Conservation (phyloP, 2,113 vertebrate genomes). For the Rhea americana region DNA sequence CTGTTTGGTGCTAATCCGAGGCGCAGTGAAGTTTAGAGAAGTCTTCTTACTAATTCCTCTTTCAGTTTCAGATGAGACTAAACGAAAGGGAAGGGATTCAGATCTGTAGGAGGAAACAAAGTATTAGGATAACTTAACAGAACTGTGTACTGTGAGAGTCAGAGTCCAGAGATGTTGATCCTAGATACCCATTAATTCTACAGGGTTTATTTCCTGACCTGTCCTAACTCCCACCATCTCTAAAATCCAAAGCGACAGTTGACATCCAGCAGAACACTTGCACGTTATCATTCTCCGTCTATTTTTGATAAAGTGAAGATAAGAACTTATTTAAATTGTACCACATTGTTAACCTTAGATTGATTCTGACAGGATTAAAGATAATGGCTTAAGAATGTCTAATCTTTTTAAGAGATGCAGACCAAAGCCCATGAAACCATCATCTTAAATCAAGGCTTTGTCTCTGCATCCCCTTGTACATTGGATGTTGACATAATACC, state of each 20-base stretch:
- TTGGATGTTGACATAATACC: background rate
- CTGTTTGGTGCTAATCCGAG: background rate
- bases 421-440: background rate
- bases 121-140: background rate
- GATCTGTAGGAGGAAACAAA: background rate
- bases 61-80: background rate
- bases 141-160: background rate
- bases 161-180: background rate
- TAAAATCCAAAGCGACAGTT: background rate
- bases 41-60: background rate
- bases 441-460: conserved; percentile 52
- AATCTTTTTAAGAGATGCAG: conserved; percentile 26
- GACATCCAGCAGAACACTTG: background rate
- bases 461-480: conserved; percentile 31
- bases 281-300: background rate
- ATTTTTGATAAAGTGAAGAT: conserved; percentile 27
- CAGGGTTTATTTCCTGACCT: background rate
- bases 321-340: conserved; percentile 11
- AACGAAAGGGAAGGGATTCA: background rate
- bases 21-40: background rate
- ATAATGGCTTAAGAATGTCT: conserved; percentile 28
- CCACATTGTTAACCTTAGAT: conserved; percentile 21
- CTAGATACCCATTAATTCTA: background rate
- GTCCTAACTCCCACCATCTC: background rate
- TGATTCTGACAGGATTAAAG: conserved; percentile 36